Percentiles rank a stretch among this genome's conserved stretches.
phyloP scores from a whole-genome alignment of 2,113 vertebrate genomes.

The Fregetta grallaria region DNA sequence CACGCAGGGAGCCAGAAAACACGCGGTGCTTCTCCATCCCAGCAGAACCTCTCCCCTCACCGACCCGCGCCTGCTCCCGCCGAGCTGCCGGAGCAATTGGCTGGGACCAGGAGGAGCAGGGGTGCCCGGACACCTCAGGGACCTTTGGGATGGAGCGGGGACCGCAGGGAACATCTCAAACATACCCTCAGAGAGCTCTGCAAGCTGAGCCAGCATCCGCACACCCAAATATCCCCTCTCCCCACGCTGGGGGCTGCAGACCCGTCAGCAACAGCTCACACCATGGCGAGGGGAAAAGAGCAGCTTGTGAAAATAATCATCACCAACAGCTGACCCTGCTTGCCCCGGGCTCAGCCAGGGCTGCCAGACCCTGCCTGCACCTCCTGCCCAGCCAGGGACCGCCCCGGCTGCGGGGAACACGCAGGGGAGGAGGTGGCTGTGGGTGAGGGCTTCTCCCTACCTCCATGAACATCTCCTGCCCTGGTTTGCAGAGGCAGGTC shows the following conservation, averaged over 20 bases:
- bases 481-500: neutral
- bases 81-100: neutral
- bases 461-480: neutral
- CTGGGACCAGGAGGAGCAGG: neutral
- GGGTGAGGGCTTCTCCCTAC: neutral
- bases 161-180: neutral
- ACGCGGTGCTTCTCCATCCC: rapidly evolving
- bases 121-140: too few species aligned
- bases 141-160: neutral
- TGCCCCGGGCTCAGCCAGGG: neutral
- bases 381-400: neutral
- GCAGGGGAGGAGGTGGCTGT: neutral
- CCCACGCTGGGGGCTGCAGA: neutral
- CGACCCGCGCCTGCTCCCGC: neutral
- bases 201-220: neutral
- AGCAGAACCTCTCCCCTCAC: neutral
- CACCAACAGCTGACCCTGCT: too few species aligned
- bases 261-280: neutral
- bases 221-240: neutral
- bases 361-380: neutral
- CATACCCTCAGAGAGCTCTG: neutral
- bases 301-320: neutral
- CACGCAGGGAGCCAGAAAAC: neutral
- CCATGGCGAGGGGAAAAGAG: too few species aligned
- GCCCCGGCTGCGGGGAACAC: neutral